A percentile compares a stretch with the other conserved stretches of the same genome.
Evolutionary conservation across 2,113 vertebrate species (phyloP).

Genomic region (Mus pahari): DNA sequence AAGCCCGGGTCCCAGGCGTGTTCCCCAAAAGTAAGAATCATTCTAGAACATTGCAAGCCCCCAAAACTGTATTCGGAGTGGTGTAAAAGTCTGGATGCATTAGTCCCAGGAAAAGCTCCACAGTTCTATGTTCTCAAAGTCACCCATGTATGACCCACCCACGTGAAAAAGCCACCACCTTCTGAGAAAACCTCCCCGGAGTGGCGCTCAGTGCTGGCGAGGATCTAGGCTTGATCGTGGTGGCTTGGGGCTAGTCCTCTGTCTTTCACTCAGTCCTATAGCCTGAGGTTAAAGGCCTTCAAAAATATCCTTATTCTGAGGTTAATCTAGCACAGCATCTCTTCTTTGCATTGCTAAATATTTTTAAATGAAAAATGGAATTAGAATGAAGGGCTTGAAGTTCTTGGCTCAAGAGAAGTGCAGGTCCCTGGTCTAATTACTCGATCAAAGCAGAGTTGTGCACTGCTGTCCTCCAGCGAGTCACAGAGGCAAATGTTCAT

Average conservation of each 20-base stretch:
- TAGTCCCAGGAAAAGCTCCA: not conserved
- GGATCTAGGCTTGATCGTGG: not conserved
- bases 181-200: not conserved
- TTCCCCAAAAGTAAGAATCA: not conserved
- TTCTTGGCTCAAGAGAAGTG: conserved; percentile 35
- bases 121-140: not conserved
- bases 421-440: not conserved
- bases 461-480: not conserved
- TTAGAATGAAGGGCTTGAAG: not conserved
- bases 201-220: not conserved
- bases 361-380: conserved; percentile 60
- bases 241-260: not conserved
- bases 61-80: not conserved
- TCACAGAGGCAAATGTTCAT: not conserved
- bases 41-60: not conserved
- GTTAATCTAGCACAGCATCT: not conserved
- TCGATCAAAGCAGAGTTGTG: not conserved
- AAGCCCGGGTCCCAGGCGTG: not conserved
- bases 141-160: not conserved
- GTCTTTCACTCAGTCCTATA: not conserved
- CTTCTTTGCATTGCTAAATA: conserved; percentile 24
- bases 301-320: conserved; percentile 1
- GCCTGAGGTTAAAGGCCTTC: not conserved
- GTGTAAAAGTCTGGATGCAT: not conserved
- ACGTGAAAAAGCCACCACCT: not conserved